Base-by-base conservation (phyloP, 2,888 invertebrate species). In the Troilus luridus region DNA sequence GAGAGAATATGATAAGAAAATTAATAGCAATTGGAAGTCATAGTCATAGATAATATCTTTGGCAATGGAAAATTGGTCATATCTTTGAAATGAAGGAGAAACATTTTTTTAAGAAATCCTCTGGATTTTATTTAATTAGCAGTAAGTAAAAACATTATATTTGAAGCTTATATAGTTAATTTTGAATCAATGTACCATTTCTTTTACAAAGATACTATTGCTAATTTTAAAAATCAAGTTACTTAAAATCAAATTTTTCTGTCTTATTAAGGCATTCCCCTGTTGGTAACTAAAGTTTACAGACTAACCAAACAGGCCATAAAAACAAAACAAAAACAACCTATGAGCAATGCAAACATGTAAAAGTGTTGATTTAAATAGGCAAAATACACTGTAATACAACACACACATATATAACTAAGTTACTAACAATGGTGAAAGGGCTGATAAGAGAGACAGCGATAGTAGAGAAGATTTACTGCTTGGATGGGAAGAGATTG, bases 401-500 rank as follows among this genome's bases (percentile, higher is more conserved):
- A 89, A 60, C 67, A 12, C 67, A 67, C 24, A 67, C 67, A 67
- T n/a, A 64, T 27, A 27, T 77, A 64, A 54, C 89, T 88, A 88
- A 58, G 59, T 58, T 59, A 59, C 24, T 58, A 58, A 88, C 21
- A 56, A 67, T 27, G 24, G 27, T 24, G 67, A 24, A 27, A 14
- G 24, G 14, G 14, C 72, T 10, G 27, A 72, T 89, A 89, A 89
- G 89, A 89, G 89, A 89, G 60, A 88, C 88, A 88, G n/a, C 9
- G 64, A 21, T 85, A 64, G 77, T 8, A 27, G 60, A 60, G n/a
- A 58, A 60, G 24, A 59, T 9, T 54, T 64, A 90, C 89, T 90
- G 91, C 67, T 92, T 92, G 54, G 93, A 88, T 17, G 93, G 93
- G 92, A 93, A 93, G 95, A 97, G 96, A 92, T 96, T 96, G 93